phyloP scores from a whole-genome alignment of 2,797 vertebrate genomes.

The Myotis myotis region DNA sequence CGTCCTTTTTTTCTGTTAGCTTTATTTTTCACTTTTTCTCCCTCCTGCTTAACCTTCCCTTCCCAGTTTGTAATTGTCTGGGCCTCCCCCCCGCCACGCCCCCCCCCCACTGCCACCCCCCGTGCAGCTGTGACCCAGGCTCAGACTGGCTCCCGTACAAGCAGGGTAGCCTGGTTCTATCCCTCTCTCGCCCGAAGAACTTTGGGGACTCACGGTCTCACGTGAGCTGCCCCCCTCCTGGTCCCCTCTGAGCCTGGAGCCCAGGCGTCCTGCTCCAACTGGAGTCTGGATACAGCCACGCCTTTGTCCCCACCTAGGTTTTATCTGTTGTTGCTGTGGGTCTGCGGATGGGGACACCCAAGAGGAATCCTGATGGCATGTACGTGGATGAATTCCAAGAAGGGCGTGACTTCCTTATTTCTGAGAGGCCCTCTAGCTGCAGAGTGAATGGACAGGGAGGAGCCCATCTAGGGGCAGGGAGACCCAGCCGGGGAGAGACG shows the following conservation, averaged over 20 bases:
- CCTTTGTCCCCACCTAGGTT: fast-evolving
- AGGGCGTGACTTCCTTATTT: background rate
- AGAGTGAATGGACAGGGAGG: fast-evolving
- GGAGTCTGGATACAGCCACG: fast-evolving
- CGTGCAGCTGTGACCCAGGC: background rate
- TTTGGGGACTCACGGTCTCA: background rate
- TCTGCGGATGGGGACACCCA: fast-evolving
- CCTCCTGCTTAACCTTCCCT: background rate
- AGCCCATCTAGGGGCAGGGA: background rate
- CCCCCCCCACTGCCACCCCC: background rate
- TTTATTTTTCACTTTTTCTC: background rate
- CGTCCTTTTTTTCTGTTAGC: too few relatives aligned
- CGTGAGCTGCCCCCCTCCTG: fast-evolving
- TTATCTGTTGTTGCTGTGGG: too few relatives aligned
- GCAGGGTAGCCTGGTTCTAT: background rate
- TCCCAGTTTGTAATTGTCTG: fast-evolving
- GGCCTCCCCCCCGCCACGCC: fast-evolving
- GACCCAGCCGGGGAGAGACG: background rate
- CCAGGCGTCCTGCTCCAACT: background rate
- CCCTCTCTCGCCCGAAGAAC: background rate
- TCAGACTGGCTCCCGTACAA: background rate
- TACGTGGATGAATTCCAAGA: background rate
- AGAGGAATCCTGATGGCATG: background rate
- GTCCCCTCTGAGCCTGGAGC: background rate
- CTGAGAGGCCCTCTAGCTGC: background rate